These are phyloP conservation scores for Mungos mungo DNA, from an alignment of 2,113 vertebrate species.

Conservation along the genomic window DNA sequence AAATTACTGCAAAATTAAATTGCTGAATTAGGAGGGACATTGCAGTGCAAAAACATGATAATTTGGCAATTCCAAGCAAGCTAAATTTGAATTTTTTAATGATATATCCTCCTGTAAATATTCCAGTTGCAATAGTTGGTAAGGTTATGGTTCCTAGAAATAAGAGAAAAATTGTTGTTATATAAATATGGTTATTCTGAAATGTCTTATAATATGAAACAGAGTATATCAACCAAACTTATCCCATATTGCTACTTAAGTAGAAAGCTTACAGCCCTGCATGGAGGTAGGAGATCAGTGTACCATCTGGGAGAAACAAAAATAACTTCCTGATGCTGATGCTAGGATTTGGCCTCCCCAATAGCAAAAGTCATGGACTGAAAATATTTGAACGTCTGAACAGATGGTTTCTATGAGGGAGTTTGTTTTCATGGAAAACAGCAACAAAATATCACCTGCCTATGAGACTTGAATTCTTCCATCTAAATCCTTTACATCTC, in stretches of 20 bases:
- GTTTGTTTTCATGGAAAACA: not conserved
- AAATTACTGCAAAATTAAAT: constrained; percentile 85
- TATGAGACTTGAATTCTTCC: not conserved
- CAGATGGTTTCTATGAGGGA: not conserved
- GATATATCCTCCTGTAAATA: constrained; percentile 91
- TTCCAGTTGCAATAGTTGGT: constrained; percentile 87
- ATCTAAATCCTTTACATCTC: not conserved
- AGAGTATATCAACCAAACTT: not conserved
- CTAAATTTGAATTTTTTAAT: constrained; percentile 92
- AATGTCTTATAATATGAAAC: not conserved
- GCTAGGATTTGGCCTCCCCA: not conserved
- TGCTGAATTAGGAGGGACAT: not conserved
- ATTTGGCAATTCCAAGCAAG: constrained; percentile 87
- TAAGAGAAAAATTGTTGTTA: constrained; percentile 29
- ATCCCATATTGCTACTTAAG: not conserved
- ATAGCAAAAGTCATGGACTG: not conserved
- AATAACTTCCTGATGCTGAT: not conserved
- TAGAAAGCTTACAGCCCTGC: not conserved
- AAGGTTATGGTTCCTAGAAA: constrained; percentile 87
- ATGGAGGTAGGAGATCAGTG: not conserved
- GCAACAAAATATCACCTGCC: not conserved
- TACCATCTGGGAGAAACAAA: not conserved
- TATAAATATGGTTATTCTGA: not conserved
- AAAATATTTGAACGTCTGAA: not conserved
- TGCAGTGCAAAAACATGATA: constrained; percentile 81